Evolutionary conservation across 2,113 vertebrate genomes (phyloP).

Genomic region (Leptobrachium ailaonicum): DNA sequence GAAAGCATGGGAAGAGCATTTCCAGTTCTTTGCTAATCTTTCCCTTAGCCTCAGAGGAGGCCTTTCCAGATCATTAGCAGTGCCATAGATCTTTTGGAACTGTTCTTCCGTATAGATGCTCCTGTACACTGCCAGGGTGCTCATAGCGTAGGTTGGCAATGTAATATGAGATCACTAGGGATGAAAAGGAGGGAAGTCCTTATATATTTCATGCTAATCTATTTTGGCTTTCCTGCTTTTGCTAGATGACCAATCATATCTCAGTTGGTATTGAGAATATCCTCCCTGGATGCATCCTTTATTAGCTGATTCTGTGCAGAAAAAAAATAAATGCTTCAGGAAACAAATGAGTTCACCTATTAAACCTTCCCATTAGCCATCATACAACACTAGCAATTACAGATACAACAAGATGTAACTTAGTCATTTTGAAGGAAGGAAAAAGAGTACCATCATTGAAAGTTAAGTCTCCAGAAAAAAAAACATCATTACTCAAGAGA

Average conservation of each 20-base stretch:
- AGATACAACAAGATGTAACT: background rate
- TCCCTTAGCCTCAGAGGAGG: slow-evolving; percentile 57
- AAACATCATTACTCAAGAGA: no score
- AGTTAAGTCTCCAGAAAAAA: no score
- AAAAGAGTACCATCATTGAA: no score
- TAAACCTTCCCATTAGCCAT: slow-evolving; percentile 10
- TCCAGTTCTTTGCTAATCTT: slow-evolving; percentile 58
- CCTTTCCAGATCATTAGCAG: slow-evolving; percentile 55
- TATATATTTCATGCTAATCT: slow-evolving; percentile 68
- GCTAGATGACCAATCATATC: slow-evolving; percentile 37
- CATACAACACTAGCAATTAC: slow-evolving; percentile 8
- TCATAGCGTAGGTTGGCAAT: slow-evolving; percentile 63
- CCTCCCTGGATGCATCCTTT: slow-evolving; percentile 45
- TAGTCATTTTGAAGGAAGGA: no score
- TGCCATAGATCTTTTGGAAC: slow-evolving; percentile 75
- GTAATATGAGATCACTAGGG: slow-evolving; percentile 41
- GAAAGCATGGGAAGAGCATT: slow-evolving; percentile 69
- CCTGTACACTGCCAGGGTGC: slow-evolving; percentile 75
- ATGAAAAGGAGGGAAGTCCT: slow-evolving; percentile 36
- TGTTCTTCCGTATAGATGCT: slow-evolving; percentile 78
- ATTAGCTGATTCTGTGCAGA: slow-evolving; percentile 35
- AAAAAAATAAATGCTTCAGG: slow-evolving; percentile 26
- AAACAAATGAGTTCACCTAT: slow-evolving; percentile 33
- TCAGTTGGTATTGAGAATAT: slow-evolving; percentile 27
- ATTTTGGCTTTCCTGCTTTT: slow-evolving; percentile 64